Percentiles rank a stretch among this genome's conserved stretches.
Evolutionary conservation across 2,113 vertebrate species (phyloP).

Genomic region (Eubucco bourcierii): DNA sequence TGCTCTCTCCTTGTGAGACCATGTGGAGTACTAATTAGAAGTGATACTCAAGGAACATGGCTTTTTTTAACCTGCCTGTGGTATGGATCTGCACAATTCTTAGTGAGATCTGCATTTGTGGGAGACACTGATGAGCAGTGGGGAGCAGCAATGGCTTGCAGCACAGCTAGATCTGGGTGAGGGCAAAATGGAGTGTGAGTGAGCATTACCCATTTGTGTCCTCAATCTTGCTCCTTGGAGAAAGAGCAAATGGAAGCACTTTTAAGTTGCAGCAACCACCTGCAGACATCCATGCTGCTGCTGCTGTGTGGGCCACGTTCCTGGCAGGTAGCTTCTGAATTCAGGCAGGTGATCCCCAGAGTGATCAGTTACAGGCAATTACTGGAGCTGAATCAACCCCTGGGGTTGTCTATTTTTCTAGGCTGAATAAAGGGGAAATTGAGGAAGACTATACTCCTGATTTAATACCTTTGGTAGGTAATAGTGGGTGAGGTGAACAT

Average conservation of each 20-base stretch:
- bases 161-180: background rate
- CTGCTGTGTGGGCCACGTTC: accelerated
- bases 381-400: background rate
- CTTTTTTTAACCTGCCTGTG: background rate
- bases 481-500: background rate
- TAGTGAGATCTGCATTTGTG: accelerated
- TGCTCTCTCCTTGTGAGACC: background rate
- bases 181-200: background rate
- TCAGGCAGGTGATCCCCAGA: background rate
- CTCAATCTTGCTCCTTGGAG: background rate
- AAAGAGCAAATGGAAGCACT: background rate
- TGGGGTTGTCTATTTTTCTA: background rate
- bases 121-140: background rate
- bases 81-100: background rate
- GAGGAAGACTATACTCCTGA: background rate
- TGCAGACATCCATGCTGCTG: background rate
- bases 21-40: background rate
- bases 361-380: background rate
- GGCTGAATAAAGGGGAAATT: background rate
- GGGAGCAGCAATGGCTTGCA: background rate
- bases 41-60: background rate
- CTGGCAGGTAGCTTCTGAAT: background rate
- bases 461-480: background rate
- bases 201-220: background rate
- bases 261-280: accelerated